phyloP scores from a whole-genome alignment of 2,113 vertebrate genomes.

The Alexandromys fortis region DNA sequence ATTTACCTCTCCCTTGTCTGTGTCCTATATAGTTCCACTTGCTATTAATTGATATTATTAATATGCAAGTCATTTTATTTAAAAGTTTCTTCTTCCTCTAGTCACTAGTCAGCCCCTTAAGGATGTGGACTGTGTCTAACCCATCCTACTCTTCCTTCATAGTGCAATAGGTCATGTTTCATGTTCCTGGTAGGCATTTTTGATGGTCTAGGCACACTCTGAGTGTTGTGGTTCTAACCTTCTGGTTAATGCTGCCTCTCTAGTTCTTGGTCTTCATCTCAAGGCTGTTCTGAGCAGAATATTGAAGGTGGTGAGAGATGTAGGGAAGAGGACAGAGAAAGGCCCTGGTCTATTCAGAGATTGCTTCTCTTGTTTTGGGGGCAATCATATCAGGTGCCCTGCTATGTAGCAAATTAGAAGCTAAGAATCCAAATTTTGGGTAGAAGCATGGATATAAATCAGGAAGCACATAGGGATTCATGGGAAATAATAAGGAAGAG shows the following conservation, averaged over 20 bases:
- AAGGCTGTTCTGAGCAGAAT: background rate
- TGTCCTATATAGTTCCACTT: background rate
- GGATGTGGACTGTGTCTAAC: background rate
- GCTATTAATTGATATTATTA: background rate
- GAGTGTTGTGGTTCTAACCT: background rate
- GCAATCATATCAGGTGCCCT: background rate
- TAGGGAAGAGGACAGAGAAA: background rate
- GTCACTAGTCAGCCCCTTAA: background rate
- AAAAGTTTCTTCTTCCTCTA: background rate
- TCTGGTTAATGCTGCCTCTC: background rate
- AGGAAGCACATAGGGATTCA: background rate
- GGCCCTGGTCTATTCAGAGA: background rate
- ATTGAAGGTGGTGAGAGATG: background rate
- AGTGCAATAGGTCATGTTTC: background rate
- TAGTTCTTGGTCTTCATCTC: background rate
- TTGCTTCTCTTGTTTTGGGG: background rate
- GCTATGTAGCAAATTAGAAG: background rate
- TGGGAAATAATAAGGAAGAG: background rate
- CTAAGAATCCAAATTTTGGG: background rate
- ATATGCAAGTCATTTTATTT: background rate
- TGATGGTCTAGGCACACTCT: background rate
- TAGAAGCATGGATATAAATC: background rate
- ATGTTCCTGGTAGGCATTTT: slow-evolving; percentile 12
- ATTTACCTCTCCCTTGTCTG: background rate
- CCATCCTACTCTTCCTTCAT: background rate